Percentiles rank a stretch among this genome's conserved stretches.
Evolutionary conservation across 2,113 vertebrate species (phyloP).

Genomic region (Ceratotherium simum): DNA sequence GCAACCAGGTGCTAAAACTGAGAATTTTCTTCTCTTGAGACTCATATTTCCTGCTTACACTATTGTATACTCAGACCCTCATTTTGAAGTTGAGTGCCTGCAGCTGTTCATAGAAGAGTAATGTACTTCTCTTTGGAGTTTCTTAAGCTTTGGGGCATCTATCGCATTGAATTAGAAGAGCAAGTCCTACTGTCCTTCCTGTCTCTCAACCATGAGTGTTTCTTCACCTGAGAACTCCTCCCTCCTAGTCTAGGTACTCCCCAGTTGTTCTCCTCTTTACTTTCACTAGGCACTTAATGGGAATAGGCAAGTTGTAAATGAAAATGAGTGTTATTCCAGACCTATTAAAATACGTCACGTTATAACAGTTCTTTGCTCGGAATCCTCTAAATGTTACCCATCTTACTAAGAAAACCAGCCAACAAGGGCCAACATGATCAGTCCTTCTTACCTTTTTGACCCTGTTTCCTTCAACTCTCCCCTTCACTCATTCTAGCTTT

Average conservation of each 20-base stretch:
- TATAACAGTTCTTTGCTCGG: background rate
- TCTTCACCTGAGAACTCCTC: background rate
- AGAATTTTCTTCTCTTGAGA: background rate
- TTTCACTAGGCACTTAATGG: background rate
- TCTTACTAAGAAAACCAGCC: background rate
- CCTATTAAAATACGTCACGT: background rate
- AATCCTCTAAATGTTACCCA: background rate
- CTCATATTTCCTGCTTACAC: background rate
- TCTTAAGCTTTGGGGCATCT: background rate
- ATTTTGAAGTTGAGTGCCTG: background rate
- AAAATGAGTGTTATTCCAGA: background rate
- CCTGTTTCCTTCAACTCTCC: background rate
- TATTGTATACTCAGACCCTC: background rate
- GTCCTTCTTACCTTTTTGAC: background rate
- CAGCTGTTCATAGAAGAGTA: background rate
- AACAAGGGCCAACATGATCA: background rate
- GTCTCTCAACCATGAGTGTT: background rate
- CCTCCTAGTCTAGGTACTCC: background rate
- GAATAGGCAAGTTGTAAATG: background rate
- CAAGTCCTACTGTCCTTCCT: background rate
- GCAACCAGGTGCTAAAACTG: background rate
- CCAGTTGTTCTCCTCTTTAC: background rate
- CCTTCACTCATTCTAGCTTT: background rate
- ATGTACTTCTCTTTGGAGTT: background rate
- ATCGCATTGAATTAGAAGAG: no score